Evolutionary conservation across 2,113 vertebrate species (phyloP), one percentile per base, ranked within the genome.

Genomic region (Girardinichthys multiradiatus): DNA sequence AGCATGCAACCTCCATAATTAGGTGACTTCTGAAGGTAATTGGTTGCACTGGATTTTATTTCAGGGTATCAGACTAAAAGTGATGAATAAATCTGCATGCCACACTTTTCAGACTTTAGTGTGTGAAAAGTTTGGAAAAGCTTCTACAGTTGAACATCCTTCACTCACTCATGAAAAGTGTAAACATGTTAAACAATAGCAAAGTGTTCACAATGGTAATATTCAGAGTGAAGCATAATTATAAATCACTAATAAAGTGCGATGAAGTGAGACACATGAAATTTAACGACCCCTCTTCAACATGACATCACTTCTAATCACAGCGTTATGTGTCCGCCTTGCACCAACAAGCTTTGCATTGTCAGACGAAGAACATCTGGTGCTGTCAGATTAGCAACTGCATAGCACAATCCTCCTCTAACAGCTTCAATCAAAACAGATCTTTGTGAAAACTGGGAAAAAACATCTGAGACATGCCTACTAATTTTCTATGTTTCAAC

Each of bases 101-200:
- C 9, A 54, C 24, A 24, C 21, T 51, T 51, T 51, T 51, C 19
- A 9, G 2, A n/a, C 9, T 51, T 51, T 51, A 51, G 7, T 54
- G 0, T 19, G 31, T 45, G 42, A 45, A 19, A 45, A 15, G 17
- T 45, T 45, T 7, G 1, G 1, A 45, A 45, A 45, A 42, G 6
- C 48, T 51, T 24, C 19, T 51, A 51, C 7, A 54, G 21, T 54
- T 24, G 6, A 24, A 11, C 21, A 54, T 54, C 21, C 39, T 71
- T 77, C 29, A 45, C 65, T 24, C 42, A 57, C 21, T 77, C 17
- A 72, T 51, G 64, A 35, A 54, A n/a, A 2, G 21, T n/a, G 7
- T 48, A 60, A 63, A 51, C 54, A 72, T 37, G 28, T 70, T 54
- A 76, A 76, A 78, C 11, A 64, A 77, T 72, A 57, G 27, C 10